Conservation (phyloP, 2,888 invertebrate species). For the Eurytoma californica region DNA sequence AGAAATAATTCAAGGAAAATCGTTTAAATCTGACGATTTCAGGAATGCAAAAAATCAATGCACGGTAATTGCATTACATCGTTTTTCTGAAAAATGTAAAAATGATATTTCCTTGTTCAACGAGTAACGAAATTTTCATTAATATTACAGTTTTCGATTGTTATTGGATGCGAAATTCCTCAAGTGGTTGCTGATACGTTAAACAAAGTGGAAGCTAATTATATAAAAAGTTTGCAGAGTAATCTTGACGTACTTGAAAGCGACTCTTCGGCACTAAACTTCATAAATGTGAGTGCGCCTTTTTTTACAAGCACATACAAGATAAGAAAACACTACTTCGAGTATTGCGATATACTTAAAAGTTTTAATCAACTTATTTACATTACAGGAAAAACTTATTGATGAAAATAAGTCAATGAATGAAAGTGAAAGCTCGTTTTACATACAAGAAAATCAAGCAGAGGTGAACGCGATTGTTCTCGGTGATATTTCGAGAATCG, state of each 20-base stretch:
- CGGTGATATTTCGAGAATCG: constrained; percentile 60
- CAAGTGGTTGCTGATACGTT: constrained; percentile 12
- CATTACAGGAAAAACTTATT: constrained; percentile 34
- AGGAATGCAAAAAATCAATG: constrained; percentile 34
- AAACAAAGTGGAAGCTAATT: constrained; percentile 35
- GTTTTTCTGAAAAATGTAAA: background rate
- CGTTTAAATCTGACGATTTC: constrained; percentile 19
- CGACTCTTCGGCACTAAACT: constrained; percentile 23
- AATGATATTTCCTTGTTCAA: background rate
- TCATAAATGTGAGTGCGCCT: constrained; percentile 36
- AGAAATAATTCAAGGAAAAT: constrained; percentile 42
- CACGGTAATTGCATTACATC: constrained; percentile 40
- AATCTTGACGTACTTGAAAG: constrained; percentile 37
- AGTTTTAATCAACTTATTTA: constrained; percentile 1
- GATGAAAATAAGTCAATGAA: constrained; percentile 33
- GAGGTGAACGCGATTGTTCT: constrained; percentile 57
- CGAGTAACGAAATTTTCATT: background rate
- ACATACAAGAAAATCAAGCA: constrained; percentile 41
- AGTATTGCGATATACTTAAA: background rate
- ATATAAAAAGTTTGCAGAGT: constrained; percentile 43
- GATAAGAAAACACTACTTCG: constrained; percentile 34
- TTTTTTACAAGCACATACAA: constrained; percentile 17
- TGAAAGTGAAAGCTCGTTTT: constrained; percentile 52
- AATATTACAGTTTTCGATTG: constrained; percentile 44
- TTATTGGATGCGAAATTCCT: constrained; percentile 40